phyloP scores from a whole-genome alignment of 2,888 invertebrate species.

The Autographa gamma region DNA sequence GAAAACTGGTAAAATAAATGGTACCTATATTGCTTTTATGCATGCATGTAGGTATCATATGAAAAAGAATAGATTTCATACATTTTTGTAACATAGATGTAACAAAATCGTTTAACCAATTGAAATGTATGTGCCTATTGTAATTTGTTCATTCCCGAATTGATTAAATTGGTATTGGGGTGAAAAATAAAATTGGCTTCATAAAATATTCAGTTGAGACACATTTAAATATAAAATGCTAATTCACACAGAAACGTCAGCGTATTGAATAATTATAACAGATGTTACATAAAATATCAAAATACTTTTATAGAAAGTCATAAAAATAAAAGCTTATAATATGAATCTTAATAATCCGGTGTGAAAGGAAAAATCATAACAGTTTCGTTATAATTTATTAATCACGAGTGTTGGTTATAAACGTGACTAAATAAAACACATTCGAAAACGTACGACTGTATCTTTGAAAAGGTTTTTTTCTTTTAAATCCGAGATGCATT shows the following conservation, averaged over 20 bases:
- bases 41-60: no score
- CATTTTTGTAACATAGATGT: no score
- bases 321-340: slow-evolving; percentile 72
- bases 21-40: no score
- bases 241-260: slow-evolving; percentile 65
- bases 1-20: no score
- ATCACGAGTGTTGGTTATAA: slow-evolving; percentile 72
- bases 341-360: slow-evolving; percentile 76
- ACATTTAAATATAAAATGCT: slow-evolving; percentile 51
- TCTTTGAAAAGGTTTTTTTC: slow-evolving; percentile 42
- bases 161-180: slow-evolving; percentile 26
- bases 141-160: slow-evolving; percentile 14
- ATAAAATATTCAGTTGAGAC: slow-evolving; percentile 30
- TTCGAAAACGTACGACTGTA: slow-evolving; percentile 64
- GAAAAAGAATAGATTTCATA: no score
- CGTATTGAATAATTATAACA: slow-evolving; percentile 74
- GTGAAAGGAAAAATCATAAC: slow-evolving; percentile 77
- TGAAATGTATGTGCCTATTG: background rate
- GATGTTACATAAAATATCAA: slow-evolving; percentile 70
- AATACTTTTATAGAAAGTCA: slow-evolving; percentile 67
- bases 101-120: background rate
- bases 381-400: slow-evolving; percentile 76
- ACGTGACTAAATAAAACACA: slow-evolving; percentile 75
- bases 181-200: slow-evolving; percentile 35
- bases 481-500: slow-evolving; percentile 66